A percentile compares a stretch with the other conserved stretches of the same genome.
These are phyloP conservation scores for Callitettix versicolor DNA, from an alignment of 1,140 invertebrate species.

Conservation along the genomic window DNA sequence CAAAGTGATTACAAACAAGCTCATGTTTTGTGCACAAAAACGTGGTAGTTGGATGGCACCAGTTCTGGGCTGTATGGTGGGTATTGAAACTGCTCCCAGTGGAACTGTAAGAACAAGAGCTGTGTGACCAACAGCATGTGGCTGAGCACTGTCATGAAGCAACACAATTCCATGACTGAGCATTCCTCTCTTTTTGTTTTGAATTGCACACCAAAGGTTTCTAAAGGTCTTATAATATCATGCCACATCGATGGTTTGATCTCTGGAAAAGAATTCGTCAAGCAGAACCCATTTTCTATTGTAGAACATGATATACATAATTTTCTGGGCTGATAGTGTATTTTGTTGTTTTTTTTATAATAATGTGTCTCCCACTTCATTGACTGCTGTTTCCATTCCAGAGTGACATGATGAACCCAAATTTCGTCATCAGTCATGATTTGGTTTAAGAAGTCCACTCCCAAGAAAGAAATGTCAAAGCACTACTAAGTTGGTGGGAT, in stretches of 20 bases:
- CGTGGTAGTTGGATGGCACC: slow-evolving; percentile 28
- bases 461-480: background rate
- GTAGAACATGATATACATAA: slow-evolving; percentile 25
- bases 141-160: too few relatives aligned
- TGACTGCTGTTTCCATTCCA: background rate
- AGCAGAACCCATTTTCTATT: slow-evolving; percentile 25
- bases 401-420: background rate
- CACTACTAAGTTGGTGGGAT: background rate
- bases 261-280: slow-evolving; percentile 23
- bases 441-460: too few relatives aligned
- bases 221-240: slow-evolving; percentile 17
- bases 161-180: too few relatives aligned
- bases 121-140: background rate
- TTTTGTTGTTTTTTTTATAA: background rate
- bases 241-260: slow-evolving; percentile 23
- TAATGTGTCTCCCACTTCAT: background rate
- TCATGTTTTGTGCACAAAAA: too few relatives aligned
- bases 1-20: too few relatives aligned
- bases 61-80: slow-evolving; percentile 30
- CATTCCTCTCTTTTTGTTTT: slow-evolving; percentile 4
- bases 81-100: slow-evolving; percentile 30
- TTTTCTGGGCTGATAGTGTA: slow-evolving; percentile 15
- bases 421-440: background rate
- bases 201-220: slow-evolving; percentile 15
- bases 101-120: slow-evolving; percentile 8